phyloP scores from a whole-genome alignment of 2,113 vertebrate genomes.

The Dicrurus megarhynchus region DNA sequence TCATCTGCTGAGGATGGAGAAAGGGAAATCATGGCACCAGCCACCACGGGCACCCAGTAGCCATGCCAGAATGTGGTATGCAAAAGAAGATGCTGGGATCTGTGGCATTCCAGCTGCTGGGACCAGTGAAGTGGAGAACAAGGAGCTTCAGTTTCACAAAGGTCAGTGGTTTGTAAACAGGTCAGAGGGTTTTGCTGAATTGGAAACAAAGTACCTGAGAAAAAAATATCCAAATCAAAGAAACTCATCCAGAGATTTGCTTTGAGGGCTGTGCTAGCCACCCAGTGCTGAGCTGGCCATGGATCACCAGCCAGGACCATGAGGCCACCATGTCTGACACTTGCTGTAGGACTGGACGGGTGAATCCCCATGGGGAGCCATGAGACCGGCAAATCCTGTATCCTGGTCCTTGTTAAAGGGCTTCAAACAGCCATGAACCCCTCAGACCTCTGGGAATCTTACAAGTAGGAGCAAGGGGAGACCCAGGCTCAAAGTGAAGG shows the following conservation, averaged over 20 bases:
- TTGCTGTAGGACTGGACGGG: not conserved
- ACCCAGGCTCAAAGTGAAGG: not conserved
- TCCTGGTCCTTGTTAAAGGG: not conserved
- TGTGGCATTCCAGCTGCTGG: not conserved
- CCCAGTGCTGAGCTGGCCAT: not conserved
- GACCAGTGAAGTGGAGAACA: not conserved
- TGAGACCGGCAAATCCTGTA: fast-evolving
- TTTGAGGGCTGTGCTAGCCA: not conserved
- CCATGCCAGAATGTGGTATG: not conserved
- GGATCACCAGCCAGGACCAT: not conserved
- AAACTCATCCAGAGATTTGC: not conserved
- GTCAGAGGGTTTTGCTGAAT: not conserved
- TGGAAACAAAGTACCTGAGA: not conserved
- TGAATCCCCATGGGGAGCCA: not conserved
- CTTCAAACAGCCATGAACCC: not conserved
- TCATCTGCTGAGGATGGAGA: not conserved
- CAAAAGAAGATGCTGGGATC: not conserved
- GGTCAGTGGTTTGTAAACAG: not conserved
- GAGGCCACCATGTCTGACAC: not conserved
- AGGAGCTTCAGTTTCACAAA: not conserved
- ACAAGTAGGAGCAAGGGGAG: not conserved
- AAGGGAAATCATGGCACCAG: not conserved
- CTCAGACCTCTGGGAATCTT: not conserved
- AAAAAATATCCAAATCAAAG: not conserved
- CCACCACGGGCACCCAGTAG: not conserved